Percentiles rank a stretch among this genome's conserved stretches.
Conservation (phyloP, 1,140 invertebrate species). For the Contarinia nasturtii region DNA sequence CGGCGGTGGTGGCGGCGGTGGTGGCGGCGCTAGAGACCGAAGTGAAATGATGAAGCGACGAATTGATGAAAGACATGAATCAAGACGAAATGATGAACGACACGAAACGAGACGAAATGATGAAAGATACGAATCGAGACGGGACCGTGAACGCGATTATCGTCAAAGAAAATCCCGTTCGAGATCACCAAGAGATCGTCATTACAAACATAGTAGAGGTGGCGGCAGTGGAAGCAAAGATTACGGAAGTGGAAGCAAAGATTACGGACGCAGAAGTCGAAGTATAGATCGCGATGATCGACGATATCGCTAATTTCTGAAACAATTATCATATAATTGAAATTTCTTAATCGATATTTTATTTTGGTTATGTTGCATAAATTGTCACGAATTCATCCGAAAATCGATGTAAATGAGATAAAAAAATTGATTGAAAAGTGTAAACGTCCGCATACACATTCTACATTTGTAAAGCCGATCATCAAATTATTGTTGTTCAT, state of each 20-base stretch:
- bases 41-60: not conserved
- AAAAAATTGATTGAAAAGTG: too few relatives aligned
- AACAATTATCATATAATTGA: not conserved
- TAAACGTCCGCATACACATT: too few relatives aligned
- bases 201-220: not conserved
- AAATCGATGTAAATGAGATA: too few relatives aligned
- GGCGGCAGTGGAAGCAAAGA: not conserved
- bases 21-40: not conserved
- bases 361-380: too few relatives aligned
- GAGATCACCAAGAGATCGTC: not conserved
- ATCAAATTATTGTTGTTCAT: too few relatives aligned
- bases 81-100: not conserved
- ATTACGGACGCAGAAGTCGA: not conserved
- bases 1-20: constrained; percentile 1
- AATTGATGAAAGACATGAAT: not conserved
- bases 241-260: not conserved
- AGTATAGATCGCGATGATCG: not conserved
- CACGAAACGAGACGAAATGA: constrained; percentile 7
- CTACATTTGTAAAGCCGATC: too few relatives aligned
- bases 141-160: constrained; percentile 9
- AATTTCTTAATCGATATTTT: not conserved
- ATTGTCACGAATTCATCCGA: too few relatives aligned
- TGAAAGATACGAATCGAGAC: constrained; percentile 18
- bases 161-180: constrained; percentile 3
- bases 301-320: not conserved